Percentiles rank a stretch among this genome's conserved stretches.
These are phyloP conservation scores for Bemisia tabaci DNA, from an alignment of 1,140 invertebrate species.

Conservation along the genomic window DNA sequence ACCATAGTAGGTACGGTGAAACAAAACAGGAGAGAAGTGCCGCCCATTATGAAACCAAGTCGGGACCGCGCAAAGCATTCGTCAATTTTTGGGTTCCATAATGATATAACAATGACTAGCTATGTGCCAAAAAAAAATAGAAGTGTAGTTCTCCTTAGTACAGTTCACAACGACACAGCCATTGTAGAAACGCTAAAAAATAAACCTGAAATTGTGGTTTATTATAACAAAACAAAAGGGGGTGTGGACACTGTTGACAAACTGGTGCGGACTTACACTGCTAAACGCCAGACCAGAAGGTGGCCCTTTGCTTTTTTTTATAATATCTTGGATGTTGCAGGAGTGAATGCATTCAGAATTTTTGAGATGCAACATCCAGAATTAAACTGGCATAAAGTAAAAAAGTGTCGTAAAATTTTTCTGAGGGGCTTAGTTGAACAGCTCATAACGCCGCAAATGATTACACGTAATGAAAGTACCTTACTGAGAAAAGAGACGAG, in stretches of 20 bases:
- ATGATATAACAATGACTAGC: conserved; percentile 13
- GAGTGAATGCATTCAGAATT: conserved; percentile 18
- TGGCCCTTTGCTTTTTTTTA: conserved; percentile 27
- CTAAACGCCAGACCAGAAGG: conserved; percentile 20
- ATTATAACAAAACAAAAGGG: conserved; percentile 26
- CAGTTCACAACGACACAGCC: conserved; percentile 24
- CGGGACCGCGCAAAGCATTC: background rate
- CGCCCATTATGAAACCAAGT: conserved; percentile 13
- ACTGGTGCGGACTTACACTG: conserved; percentile 23
- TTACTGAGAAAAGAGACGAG: too few relatives aligned
- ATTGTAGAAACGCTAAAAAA: conserved; percentile 17
- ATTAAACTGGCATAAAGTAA: too few relatives aligned
- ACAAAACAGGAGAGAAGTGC: conserved; percentile 17
- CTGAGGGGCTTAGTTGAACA: too few relatives aligned
- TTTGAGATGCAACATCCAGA: too few relatives aligned
- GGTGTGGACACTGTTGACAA: conserved; percentile 27
- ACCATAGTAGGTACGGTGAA: conserved; percentile 19
- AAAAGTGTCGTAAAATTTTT: too few relatives aligned
- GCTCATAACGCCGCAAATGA: too few relatives aligned
- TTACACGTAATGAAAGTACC: too few relatives aligned
- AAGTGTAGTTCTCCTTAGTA: conserved; percentile 24
- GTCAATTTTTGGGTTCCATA: conserved; percentile 7
- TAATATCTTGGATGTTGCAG: conserved; percentile 21
- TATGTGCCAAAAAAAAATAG: conserved; percentile 21
- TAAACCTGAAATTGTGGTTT: conserved; percentile 24